Evolutionary conservation across 2,113 vertebrate genomes (phyloP).

Genomic region (Barbus barbus): DNA sequence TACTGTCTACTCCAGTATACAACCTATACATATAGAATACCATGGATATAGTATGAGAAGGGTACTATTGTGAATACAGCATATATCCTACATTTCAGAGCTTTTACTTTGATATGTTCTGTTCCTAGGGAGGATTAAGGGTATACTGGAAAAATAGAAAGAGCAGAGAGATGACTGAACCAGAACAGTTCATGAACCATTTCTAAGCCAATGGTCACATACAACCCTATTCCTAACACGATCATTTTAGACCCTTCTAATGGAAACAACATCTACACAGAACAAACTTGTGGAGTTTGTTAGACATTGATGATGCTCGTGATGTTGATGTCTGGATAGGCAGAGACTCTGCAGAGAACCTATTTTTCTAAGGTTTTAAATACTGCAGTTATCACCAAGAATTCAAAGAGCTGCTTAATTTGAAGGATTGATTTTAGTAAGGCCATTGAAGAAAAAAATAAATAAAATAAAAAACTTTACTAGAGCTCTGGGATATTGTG

Average conservation of each 20-base stretch:
- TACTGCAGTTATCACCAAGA: neutral
- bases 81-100: neutral
- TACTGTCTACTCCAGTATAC: too few species aligned
- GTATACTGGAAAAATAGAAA: neutral
- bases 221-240: neutral
- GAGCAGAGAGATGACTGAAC: neutral
- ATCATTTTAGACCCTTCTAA: neutral
- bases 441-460: neutral
- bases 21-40: neutral
- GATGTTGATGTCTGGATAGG: too few species aligned
- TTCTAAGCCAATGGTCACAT: neutral
- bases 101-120: neutral
- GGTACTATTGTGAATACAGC: neutral
- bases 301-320: too few species aligned
- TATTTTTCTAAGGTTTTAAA: slow-evolving; percentile 11
- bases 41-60: neutral
- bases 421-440: neutral
- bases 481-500: neutral
- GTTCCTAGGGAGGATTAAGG: neutral
- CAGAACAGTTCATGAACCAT: slow-evolving; percentile 1
- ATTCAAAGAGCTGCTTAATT: neutral
- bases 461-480: neutral
- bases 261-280: too few species aligned
- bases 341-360: too few species aligned
- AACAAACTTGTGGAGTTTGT: too few species aligned